These are phyloP conservation scores for Diploscapter pachys DNA, from an alignment of 1,140 invertebrate genomes.

Conservation along the genomic window DNA sequence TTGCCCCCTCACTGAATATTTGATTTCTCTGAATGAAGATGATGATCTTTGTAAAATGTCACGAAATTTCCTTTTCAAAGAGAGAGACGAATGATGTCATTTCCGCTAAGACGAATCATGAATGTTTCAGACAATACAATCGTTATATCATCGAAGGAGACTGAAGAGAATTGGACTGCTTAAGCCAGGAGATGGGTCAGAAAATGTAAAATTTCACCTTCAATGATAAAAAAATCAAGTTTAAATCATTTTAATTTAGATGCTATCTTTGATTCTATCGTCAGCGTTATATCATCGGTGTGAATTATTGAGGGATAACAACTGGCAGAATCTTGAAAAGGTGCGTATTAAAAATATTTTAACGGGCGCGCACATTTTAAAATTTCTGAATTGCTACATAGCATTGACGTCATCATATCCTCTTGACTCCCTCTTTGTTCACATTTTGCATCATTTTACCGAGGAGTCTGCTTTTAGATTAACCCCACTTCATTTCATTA, in stretches of 20 bases:
- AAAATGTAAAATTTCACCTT: background rate
- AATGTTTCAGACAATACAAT: slow-evolving; percentile 4
- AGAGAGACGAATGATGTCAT: background rate
- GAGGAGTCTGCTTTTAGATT: no score
- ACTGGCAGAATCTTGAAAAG: slow-evolving; percentile 5
- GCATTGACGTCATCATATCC: no score
- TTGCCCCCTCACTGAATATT: slow-evolving; percentile 18
- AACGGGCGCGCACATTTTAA: no score
- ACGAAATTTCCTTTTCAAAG: background rate
- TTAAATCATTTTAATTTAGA: no score
- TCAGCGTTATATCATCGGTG: slow-evolving; percentile 10
- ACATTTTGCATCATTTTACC: no score
- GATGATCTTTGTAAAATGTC: background rate
- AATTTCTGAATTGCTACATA: no score
- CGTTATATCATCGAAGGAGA: slow-evolving; percentile 14
- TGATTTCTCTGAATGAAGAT: background rate
- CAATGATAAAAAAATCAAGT: no score
- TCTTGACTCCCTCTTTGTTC: no score
- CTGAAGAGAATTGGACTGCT: slow-evolving; percentile 1
- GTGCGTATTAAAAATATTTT: background rate
- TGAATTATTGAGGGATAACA: slow-evolving; percentile 2
- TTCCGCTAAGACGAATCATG: background rate
- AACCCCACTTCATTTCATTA: no score
- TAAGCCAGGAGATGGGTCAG: background rate
- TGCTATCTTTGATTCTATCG: background rate